These are phyloP conservation scores for Ceyx margarethae DNA, from an alignment of 2,113 vertebrate species.

Conservation along the genomic window DNA sequence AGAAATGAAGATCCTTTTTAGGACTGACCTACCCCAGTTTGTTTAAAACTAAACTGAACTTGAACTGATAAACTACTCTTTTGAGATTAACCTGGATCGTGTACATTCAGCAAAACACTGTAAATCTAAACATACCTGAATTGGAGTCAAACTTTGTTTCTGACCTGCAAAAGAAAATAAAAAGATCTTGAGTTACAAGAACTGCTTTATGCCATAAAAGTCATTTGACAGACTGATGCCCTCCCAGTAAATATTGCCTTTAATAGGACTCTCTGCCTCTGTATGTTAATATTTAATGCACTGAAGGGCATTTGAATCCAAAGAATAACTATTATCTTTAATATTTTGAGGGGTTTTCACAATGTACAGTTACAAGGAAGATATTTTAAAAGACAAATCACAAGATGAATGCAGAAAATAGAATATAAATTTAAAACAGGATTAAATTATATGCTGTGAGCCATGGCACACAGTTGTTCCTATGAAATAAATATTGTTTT, in stretches of 20 bases:
- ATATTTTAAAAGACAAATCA: not conserved
- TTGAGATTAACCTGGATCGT: conserved; percentile 71
- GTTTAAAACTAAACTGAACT: conserved; percentile 75
- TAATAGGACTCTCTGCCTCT: not conserved
- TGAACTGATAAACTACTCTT: conserved; percentile 73
- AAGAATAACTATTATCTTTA: not conserved
- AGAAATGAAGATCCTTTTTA: conserved; percentile 64
- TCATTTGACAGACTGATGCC: not conserved
- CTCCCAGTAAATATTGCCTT: not conserved
- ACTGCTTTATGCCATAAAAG: conserved; percentile 36
- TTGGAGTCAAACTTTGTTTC: conserved; percentile 95
- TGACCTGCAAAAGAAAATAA: conserved; percentile 82
- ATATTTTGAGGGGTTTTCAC: not conserved
- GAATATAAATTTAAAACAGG: not conserved
- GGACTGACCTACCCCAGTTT: conserved; percentile 69
- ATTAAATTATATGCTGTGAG: not conserved
- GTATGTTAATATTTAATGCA: not conserved
- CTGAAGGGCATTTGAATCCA: not conserved
- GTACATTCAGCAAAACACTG: conserved; percentile 68
- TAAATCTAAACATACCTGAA: conserved; percentile 88
- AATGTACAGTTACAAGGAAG: not conserved
- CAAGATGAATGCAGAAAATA: not conserved
- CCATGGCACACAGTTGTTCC: not conserved
- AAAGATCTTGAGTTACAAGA: conserved; percentile 52
- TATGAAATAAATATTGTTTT: conserved; percentile 33